Base-by-base conservation (phyloP, 2,113 vertebrate species). In the Gobius niger region DNA sequence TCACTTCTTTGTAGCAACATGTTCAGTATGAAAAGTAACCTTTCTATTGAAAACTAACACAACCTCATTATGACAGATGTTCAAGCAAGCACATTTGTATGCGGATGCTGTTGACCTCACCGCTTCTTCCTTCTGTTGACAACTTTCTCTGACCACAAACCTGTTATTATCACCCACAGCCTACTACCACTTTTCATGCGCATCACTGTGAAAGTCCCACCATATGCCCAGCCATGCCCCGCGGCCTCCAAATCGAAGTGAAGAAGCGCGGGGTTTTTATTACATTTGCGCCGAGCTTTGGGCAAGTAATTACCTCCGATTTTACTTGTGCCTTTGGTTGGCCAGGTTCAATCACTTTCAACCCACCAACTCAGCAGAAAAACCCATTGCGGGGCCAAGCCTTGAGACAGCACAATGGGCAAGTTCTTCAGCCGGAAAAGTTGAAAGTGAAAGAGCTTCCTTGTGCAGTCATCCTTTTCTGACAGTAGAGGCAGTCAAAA, bases 301-400 rank as follows among this genome's bases (percentile, higher is more conserved):
- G 82, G 85, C 78, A 64, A 83, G 85, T 83, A 83, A 89, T 89
- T 86, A 86, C 69, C 47, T 62, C 64, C 61, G 60, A 74, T 75
- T 83, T 83, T 44, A 75, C 73, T 49, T 61, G 44, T 46, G 70
- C 53, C 60, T 63, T 67, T 67, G 59, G 67, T 70, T 53, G 9
- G 46, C 41, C 40, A 8, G 56, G 67, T 68, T 82, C 63, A 77
- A 75, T 76, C 72, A 60, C 70, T 42, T 57, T 0, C 10, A 75
- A 78, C 50, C 67, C 50, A 66, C 49, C 60, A 41, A 70, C 63
- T 85, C 76, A 67, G 75, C 76, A 72, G 68, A 72, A 73, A 70
- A 73, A 24, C 66, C 67, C 76, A 75, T 74, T 75, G 63, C 68
- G 41, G 24, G 24, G 7, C 57, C 34, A 67, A 54, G 68, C 18